Conservation (phyloP, 2,113 vertebrate genomes). For the Pterocles burchelli region DNA sequence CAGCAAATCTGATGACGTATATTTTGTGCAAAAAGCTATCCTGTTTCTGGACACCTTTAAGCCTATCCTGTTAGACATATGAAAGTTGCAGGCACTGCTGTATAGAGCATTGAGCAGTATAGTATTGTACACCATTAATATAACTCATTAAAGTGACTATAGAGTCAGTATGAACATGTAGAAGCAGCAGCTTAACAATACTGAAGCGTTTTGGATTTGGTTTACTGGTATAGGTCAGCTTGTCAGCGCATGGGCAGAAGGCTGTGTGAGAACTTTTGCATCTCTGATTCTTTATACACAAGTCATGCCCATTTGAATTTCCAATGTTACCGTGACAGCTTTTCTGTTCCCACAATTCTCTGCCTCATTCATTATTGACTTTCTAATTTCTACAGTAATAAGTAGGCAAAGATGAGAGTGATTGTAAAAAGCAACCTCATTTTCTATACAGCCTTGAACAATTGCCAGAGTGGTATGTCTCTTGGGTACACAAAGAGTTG, state of each 20-base stretch:
- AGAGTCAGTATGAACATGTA: background rate
- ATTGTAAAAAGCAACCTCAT: background rate
- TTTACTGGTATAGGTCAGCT: background rate
- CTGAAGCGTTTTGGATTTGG: background rate
- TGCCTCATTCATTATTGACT: slow-evolving; percentile 44
- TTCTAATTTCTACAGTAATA: slow-evolving; percentile 23
- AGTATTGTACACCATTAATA: background rate
- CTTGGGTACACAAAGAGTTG: background rate
- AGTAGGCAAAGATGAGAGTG: background rate
- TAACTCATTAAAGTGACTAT: background rate
- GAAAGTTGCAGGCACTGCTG: background rate
- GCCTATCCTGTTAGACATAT: background rate
- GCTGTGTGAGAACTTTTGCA: background rate
- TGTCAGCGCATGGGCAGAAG: background rate
- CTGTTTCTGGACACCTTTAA: background rate
- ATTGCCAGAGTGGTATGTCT: background rate
- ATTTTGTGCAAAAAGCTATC: background rate
- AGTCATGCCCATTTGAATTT: background rate
- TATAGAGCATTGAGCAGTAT: background rate
- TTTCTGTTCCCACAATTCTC: background rate
- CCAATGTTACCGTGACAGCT: background rate
- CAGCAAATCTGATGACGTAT: background rate
- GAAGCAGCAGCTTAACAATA: background rate
- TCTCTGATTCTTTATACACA: background rate
- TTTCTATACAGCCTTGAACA: background rate